A percentile compares a stretch with the other conserved stretches of the same genome.
Conservation (phyloP, 2,888 invertebrate species). For the Rotaria socialis region DNA sequence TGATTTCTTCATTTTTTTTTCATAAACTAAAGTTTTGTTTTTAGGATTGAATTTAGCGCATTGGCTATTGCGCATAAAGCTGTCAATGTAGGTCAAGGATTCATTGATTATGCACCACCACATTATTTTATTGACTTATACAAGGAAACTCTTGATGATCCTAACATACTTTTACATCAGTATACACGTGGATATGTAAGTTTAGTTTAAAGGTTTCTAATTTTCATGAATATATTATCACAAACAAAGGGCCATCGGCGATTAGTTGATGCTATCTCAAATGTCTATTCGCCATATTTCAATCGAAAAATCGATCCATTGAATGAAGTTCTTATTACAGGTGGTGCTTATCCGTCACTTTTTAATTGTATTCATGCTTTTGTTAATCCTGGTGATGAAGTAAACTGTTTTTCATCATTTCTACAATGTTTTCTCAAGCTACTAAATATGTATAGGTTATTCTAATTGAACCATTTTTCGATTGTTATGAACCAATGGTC, state of each 20-base stretch:
- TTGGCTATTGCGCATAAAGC: conserved; percentile 74
- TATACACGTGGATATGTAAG: conserved; percentile 89
- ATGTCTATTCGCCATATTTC: conserved; percentile 76
- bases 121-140: conserved; percentile 75
- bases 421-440: conserved; percentile 19
- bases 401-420: conserved; percentile 49
- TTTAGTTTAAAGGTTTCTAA: conserved; percentile 49
- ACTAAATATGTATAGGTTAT: conserved; percentile 68
- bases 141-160: conserved; percentile 65
- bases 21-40: neutral
- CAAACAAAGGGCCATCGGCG: conserved; percentile 77
- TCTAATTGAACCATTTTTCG: conserved; percentile 95
- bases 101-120: conserved; percentile 81
- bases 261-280: conserved; percentile 75
- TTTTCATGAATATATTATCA: no score
- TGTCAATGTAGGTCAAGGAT: conserved; percentile 71
- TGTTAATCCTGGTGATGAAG: conserved; percentile 71
- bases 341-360: conserved; percentile 89
- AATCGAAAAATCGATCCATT: conserved; percentile 74
- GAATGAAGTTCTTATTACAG: conserved; percentile 79
- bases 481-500: conserved; percentile 94
- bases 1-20: neutral
- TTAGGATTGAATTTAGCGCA: conserved; percentile 80
- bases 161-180: conserved; percentile 76
- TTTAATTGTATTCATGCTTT: conserved; percentile 80